Conservation (phyloP, 2,888 invertebrate species). For the Lapara coniferarum region DNA sequence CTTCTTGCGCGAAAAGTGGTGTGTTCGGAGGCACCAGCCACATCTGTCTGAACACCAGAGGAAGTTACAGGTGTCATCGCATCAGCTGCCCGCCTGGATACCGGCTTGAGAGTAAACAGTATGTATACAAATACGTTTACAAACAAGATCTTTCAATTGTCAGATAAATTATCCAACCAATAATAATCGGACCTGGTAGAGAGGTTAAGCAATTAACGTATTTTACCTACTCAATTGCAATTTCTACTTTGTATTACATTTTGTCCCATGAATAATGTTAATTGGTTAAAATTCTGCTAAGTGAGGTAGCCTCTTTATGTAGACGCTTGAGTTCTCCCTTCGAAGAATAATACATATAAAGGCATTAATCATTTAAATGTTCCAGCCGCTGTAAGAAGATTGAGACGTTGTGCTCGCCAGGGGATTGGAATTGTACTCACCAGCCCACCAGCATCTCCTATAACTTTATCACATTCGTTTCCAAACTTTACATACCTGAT, state of each 20-base stretch:
- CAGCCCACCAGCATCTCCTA: constrained; percentile 94
- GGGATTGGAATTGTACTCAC: constrained; percentile 89
- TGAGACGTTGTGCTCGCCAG: constrained; percentile 86
- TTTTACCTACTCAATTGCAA: too few species aligned
- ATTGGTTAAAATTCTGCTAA: too few species aligned
- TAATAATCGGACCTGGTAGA: neutral
- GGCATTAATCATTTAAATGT: constrained; percentile 34
- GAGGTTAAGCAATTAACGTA: too few species aligned
- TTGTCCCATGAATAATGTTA: too few species aligned
- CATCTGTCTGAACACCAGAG: constrained; percentile 95
- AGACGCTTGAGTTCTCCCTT: too few species aligned
- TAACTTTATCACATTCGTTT: constrained; percentile 96
- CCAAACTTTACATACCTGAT: constrained; percentile 88
- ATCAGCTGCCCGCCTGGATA: constrained; percentile 95
- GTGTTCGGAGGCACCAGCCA: constrained; percentile 80
- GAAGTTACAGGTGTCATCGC: constrained; percentile 92
- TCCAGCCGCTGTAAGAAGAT: constrained; percentile 92
- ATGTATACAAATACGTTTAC: constrained; percentile 52
- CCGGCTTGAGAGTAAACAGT: constrained; percentile 92
- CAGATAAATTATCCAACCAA: neutral
- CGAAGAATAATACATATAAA: too few species aligned
- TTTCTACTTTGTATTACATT: too few species aligned
- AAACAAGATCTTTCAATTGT: too few species aligned
- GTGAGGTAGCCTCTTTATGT: too few species aligned
- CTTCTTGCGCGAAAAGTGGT: constrained; percentile 87